phyloP scores from a whole-genome alignment of 1,140 invertebrate species.

The Cyrtorhinus lividipennis region DNA sequence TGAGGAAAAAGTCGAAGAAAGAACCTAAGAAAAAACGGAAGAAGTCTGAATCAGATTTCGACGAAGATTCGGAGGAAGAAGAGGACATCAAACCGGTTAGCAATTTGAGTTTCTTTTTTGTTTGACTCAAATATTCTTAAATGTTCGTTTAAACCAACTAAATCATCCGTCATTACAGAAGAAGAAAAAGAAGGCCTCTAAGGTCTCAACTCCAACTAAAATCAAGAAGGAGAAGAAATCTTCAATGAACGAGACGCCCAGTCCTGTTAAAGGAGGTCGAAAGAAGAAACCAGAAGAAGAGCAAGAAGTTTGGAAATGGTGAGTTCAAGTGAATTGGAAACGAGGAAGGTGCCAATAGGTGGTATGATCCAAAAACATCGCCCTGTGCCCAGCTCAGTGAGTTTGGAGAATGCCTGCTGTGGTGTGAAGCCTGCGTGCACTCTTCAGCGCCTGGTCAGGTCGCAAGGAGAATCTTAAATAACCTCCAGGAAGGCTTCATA shows the following conservation, averaged over 20 bases:
- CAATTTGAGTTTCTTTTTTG: conserved; percentile 3
- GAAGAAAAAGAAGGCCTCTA: conserved; percentile 30
- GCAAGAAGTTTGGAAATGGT: conserved; percentile 89
- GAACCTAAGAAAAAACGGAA: conserved; percentile 38
- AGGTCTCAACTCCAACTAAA: background rate
- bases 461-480: too few relatives aligned
- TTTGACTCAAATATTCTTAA: conserved; percentile 9
- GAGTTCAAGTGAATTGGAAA: conserved; percentile 29
- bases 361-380: too few relatives aligned
- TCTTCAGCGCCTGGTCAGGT: too few relatives aligned
- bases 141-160: background rate
- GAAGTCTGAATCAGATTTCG: conserved; percentile 38
- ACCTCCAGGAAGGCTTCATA: too few relatives aligned
- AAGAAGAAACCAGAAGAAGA: conserved; percentile 71
- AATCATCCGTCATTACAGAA: conserved; percentile 21
- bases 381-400: too few relatives aligned
- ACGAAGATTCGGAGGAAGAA: conserved; percentile 44
- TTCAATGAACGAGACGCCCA: conserved; percentile 31
- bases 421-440: too few relatives aligned
- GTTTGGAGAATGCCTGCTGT: too few relatives aligned
- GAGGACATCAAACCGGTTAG: conserved; percentile 32
- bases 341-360: too few relatives aligned
- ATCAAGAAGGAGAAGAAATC: conserved; percentile 28
- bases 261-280: conserved; percentile 31
- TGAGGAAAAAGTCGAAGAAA: conserved; percentile 53